Base-by-base conservation (phyloP, 1,140 invertebrate species). In the Druon quercuslanigerum region DNA sequence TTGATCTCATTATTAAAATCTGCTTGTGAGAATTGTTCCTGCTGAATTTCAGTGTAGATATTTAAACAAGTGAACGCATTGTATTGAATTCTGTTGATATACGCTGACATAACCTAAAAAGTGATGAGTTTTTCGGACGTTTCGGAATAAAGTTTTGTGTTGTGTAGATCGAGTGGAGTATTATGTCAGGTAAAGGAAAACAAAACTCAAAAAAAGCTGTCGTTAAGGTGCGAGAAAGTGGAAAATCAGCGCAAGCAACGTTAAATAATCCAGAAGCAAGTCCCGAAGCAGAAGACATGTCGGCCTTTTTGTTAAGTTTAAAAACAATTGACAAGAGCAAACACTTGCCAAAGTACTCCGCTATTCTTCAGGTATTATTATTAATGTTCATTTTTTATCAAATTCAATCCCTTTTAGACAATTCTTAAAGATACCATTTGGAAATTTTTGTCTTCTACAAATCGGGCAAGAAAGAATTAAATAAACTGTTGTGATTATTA, bases 271-370 rank as follows among this genome's bases (percentile, higher is more conserved):
- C 79, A 0, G 89, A 90, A 0, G 79, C 82, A 0, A 90, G 78
- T 75, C 79, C 86, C 0, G 87, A 88, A 51, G 73, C 71, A 50
- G 13, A 81, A 78, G 25, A 88, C 75, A 70, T 81, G 80, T 60
- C 86, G 0, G 76, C 79, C 9, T 84, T 85, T 6, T 81, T 92
- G 16, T 86, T 87, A 46, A 82, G 90, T 25, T 79, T 91, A n/a
- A 93, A 93, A 77, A 91, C 90, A n/a, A 77, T 92, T 11, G 93
- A 94, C 79, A 93, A 93, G 77, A 85, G 84, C 3, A 92, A 92
- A 81, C 85, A 92, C 50, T 82, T 95, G 74, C 93, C 93, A 33
- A 92, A 92, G 19, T 93, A 94, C 51, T 88, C 88, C 0, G 84
- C 87, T 75, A 88, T 96, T 70, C 83, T 96, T 40, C 90, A 92